phyloP scores from a whole-genome alignment of 1,140 invertebrate species.

The Bombus pyrosoma region DNA sequence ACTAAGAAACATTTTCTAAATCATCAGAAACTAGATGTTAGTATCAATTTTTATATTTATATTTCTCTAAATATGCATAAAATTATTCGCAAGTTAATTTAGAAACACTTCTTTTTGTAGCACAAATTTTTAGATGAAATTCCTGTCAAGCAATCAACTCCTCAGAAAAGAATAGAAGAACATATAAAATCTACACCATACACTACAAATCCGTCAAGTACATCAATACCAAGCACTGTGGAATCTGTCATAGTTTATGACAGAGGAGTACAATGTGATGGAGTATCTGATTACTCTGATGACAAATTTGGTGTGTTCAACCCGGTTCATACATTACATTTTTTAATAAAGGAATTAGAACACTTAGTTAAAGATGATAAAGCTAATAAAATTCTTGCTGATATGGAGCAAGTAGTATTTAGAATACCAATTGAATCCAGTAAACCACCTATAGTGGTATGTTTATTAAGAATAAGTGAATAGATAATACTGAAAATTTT shows the following conservation, averaged over 20 bases:
- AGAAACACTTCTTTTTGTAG: conserved; percentile 13
- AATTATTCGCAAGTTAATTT: not conserved
- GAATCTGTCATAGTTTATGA: conserved; percentile 64
- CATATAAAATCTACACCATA: conserved; percentile 28
- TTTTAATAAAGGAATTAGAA: conserved; percentile 69
- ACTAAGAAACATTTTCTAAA: conserved; percentile 25
- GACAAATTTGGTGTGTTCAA: conserved; percentile 61
- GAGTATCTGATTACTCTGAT: conserved; percentile 53
- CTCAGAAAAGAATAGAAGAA: conserved; percentile 45
- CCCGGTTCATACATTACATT: conserved; percentile 62
- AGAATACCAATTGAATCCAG: conserved; percentile 54
- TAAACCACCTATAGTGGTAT: conserved; percentile 51
- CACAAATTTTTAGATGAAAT: conserved; percentile 57
- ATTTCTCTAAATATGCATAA: not conserved
- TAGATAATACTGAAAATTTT: not conserved
- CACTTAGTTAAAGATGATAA: conserved; percentile 61
- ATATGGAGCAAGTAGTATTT: conserved; percentile 67
- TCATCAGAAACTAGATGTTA: conserved; percentile 40
- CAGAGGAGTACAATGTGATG: conserved; percentile 63
- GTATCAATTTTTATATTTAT: not conserved
- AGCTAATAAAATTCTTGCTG: conserved; percentile 61
- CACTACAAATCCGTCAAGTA: conserved; percentile 47
- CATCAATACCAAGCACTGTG: conserved; percentile 42
- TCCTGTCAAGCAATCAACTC: conserved; percentile 41
- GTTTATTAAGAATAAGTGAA: not conserved